Evolutionary conservation across 2,888 invertebrate species (phyloP).

Genomic region (Agriopis marginaria): DNA sequence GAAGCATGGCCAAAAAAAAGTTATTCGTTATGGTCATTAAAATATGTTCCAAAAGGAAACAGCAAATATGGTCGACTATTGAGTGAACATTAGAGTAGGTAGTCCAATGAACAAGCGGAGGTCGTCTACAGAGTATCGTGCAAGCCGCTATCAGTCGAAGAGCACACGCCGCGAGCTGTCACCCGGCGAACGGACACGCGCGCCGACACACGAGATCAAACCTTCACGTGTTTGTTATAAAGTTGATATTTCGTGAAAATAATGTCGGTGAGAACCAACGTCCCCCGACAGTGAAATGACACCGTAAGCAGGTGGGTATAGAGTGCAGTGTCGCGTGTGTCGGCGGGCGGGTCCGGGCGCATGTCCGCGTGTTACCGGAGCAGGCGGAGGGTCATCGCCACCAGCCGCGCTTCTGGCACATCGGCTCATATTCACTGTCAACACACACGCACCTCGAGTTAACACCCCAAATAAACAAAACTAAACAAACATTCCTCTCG

Average conservation of each 20-base stretch:
- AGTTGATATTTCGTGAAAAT: background rate
- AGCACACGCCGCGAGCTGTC: constrained; percentile 54
- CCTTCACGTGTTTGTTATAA: background rate
- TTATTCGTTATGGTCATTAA: too few relatives aligned
- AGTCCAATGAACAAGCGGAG: constrained; percentile 48
- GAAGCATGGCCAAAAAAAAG: too few relatives aligned
- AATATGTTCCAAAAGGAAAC: too few relatives aligned
- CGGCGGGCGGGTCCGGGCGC: constrained; percentile 37
- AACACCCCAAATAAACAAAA: constrained; percentile 36
- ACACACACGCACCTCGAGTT: constrained; percentile 54
- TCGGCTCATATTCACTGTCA: constrained; percentile 79
- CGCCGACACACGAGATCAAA: constrained; percentile 4
- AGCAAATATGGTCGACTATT: background rate
- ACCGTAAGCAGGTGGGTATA: background rate
- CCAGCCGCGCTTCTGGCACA: constrained; percentile 67
- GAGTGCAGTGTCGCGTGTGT: constrained; percentile 6
- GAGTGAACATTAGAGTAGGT: background rate
- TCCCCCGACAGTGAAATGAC: background rate
- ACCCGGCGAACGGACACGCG: constrained; percentile 34
- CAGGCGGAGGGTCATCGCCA: constrained; percentile 74
- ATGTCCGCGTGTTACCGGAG: constrained; percentile 63
- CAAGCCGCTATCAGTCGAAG: constrained; percentile 57
- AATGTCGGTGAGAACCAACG: background rate
- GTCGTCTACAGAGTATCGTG: constrained; percentile 48
- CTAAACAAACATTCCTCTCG: background rate